Evolutionary conservation across 2,797 vertebrate species (phyloP).

Genomic region (Myripristis jacobus): DNA sequence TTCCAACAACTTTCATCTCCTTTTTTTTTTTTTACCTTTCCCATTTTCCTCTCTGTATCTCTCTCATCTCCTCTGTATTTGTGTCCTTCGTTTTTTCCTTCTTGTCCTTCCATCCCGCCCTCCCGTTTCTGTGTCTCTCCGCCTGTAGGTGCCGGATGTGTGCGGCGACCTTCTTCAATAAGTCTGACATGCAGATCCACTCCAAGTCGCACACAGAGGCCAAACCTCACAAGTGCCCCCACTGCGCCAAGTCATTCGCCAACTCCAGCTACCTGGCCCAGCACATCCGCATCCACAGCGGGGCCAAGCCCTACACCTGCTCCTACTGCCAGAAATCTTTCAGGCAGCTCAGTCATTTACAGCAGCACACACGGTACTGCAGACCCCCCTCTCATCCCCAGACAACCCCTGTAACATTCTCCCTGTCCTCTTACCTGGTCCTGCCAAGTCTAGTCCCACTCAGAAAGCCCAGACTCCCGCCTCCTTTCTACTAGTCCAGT

Average conservation of each 20-base stretch:
- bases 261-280: slow-evolving; percentile 99
- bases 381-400: slow-evolving; percentile 48
- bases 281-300: slow-evolving; percentile 99
- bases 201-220: slow-evolving; percentile 99
- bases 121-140: slow-evolving; percentile 84
- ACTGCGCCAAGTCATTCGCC: slow-evolving; percentile 99
- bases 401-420: slow-evolving; percentile 42
- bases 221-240: slow-evolving; percentile 99
- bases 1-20: slow-evolving; percentile 9
- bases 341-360: slow-evolving; percentile 99
- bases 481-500: slow-evolving; percentile 17
- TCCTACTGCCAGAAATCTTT: slow-evolving; percentile 99
- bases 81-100: slow-evolving; percentile 48
- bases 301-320: slow-evolving; percentile 99
- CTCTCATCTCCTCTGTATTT: slow-evolving; percentile 41
- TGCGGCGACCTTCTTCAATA: slow-evolving; percentile 99
- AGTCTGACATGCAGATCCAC: slow-evolving; percentile 99
- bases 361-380: slow-evolving; percentile 99
- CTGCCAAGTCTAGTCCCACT: slow-evolving; percentile 59
- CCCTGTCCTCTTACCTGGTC: slow-evolving; percentile 59
- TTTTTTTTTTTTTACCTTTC: slow-evolving; percentile 20
- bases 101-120: slow-evolving; percentile 70
- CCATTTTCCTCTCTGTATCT: slow-evolving; percentile 32
- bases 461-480: slow-evolving; percentile 47
- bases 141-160: slow-evolving; percentile 99